Base-by-base conservation (phyloP, 2,888 invertebrate species). In the Carpatolechia fugitivella region DNA sequence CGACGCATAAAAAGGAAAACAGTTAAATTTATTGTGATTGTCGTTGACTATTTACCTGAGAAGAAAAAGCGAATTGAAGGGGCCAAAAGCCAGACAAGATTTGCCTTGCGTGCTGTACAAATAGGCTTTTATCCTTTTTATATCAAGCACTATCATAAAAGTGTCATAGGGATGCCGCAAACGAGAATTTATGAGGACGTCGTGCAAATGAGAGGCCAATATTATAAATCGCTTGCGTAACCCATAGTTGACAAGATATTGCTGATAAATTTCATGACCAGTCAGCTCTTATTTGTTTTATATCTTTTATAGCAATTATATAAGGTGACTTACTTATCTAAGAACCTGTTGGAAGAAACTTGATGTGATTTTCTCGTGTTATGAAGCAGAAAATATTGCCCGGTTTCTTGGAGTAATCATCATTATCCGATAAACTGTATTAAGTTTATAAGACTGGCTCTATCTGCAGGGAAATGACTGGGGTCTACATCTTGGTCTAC, bases 141-240 rank as follows among this genome's bases (percentile, higher is more conserved):
- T 74, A 80, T 74, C 66, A 69, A 66, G 69, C 69, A 71, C 75
- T 78, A 85, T 86, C 85, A 87, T 89, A 88, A 89, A 89, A 86
- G 81, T 87, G 88, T 88, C 88, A 82, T 69, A 68, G 69, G 77
- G 70, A 70, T 76, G 74, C 74, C 78, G 73, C 85, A 87, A 88
- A 86, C 85, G 85, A 87, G 87, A 78, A 89, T 87, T 82, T 85
- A 89, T 75, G 76, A 70, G 60, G 63, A 66, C 69, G 64, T 73
- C 79, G 85, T 85, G 85, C 85, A 89, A 89, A 88, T 88, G 85
- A 88, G 82, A 72, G 73, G 66, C 63, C 76, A 72, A 78, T 73
- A 74, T 74, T 74, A 84, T 81, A 82, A 84, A 84, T 84, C 80
- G 76, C 66, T 69, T 58, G 66, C 62, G 72, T 67, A 65, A 60